phyloP scores from a whole-genome alignment of 2,888 invertebrate genomes.

The Phengaris arion region DNA sequence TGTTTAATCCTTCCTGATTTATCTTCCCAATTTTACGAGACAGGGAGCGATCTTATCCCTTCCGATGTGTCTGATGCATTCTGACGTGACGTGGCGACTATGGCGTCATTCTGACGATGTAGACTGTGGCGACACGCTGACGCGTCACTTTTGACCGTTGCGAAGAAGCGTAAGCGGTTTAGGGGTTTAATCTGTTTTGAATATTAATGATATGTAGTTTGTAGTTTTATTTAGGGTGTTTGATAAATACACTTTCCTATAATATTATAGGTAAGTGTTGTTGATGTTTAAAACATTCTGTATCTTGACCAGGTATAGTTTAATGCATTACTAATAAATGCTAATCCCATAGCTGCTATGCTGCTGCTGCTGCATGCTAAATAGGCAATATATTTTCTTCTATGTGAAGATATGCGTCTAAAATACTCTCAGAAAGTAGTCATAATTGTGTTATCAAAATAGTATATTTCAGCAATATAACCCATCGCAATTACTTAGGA shows the following conservation, averaged over 20 bases:
- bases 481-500: neutral
- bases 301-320: too few relatives aligned
- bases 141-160: constrained; percentile 35
- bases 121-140: constrained; percentile 42
- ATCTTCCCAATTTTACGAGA: constrained; percentile 28
- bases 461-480: neutral
- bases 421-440: too few relatives aligned
- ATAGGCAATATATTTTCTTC: too few relatives aligned
- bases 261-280: too few relatives aligned
- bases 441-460: neutral
- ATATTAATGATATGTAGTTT: neutral
- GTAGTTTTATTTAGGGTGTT: neutral
- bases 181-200: neutral
- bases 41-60: constrained; percentile 36
- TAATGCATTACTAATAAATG: too few relatives aligned
- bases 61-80: constrained; percentile 42
- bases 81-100: constrained; percentile 43
- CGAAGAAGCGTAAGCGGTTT: constrained; percentile 3
- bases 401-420: too few relatives aligned
- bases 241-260: too few relatives aligned
- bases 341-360: too few relatives aligned
- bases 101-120: constrained; percentile 36
- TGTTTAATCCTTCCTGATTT: constrained; percentile 14
- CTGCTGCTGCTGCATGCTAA: too few relatives aligned
- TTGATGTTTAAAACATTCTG: too few relatives aligned